Conservation (phyloP, 2,888 invertebrate genomes). For the Amiota communis region DNA sequence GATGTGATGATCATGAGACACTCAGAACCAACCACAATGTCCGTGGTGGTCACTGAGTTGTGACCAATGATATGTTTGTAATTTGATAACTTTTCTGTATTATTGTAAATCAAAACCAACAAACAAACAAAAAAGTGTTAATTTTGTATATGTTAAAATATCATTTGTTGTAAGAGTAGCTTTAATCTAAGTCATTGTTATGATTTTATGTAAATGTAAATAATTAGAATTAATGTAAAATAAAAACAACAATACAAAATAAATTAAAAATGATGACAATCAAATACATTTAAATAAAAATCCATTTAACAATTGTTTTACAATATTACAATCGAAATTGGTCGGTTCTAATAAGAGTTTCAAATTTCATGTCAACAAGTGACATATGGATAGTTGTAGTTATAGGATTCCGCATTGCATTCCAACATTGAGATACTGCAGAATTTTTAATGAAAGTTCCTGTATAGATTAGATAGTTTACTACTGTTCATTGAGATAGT, state of each 20-base stretch:
- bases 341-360: too few species aligned
- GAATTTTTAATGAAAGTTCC: too few species aligned
- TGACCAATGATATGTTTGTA: slow-evolving; percentile 33
- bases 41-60: slow-evolving; percentile 33
- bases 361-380: too few species aligned
- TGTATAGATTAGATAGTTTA: too few species aligned
- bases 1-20: background rate
- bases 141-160: slow-evolving; percentile 40
- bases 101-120: background rate
- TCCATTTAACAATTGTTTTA: too few species aligned
- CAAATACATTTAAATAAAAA: background rate
- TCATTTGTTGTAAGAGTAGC: slow-evolving; percentile 45
- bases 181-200: slow-evolving; percentile 27
- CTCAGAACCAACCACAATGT: slow-evolving; percentile 12
- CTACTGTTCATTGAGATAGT: too few species aligned
- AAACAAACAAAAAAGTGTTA: slow-evolving; percentile 5
- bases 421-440: too few species aligned
- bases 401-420: too few species aligned
- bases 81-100: slow-evolving; percentile 30
- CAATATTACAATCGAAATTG: too few species aligned
- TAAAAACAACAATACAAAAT: slow-evolving; percentile 8
- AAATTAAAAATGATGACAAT: background rate
- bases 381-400: too few species aligned
- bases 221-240: slow-evolving; percentile 8
- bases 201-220: slow-evolving; percentile 6